phyloP scores from a whole-genome alignment of 2,888 invertebrate genomes.

The Meta bourneti region DNA sequence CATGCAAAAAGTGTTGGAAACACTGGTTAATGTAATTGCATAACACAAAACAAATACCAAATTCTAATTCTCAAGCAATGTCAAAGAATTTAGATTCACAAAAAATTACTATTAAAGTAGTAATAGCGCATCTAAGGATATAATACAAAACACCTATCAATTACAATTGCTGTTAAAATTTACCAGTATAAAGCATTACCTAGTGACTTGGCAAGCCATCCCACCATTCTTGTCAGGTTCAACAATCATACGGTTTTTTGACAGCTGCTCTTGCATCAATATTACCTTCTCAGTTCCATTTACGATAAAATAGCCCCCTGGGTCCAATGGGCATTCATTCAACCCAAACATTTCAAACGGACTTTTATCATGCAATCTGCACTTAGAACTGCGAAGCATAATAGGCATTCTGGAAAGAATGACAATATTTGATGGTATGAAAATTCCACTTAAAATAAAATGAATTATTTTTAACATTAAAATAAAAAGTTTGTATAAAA shows the following conservation, averaged over 20 bases:
- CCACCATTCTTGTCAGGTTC: conserved; percentile 92
- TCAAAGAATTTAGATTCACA: no score
- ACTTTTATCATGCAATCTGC: conserved; percentile 92
- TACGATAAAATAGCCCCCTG: conserved; percentile 99
- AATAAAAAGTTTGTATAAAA: background rate
- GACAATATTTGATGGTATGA: background rate
- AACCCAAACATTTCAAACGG: conserved; percentile 94
- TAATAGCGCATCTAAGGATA: no score
- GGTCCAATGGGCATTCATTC: conserved; percentile 99
- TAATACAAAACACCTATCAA: no score
- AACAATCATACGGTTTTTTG: conserved; percentile 97
- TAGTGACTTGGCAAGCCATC: conserved; percentile 86
- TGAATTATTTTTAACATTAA: no score
- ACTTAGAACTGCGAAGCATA: conserved; percentile 97
- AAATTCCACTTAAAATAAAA: background rate
- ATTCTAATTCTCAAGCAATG: no score
- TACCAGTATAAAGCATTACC: conserved; percentile 78
- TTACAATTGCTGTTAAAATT: no score
- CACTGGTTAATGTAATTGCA: no score
- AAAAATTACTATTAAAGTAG: background rate
- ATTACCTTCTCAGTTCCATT: conserved; percentile 90
- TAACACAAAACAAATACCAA: no score
- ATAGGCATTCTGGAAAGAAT: conserved; percentile 91
- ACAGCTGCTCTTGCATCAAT: conserved; percentile 98
- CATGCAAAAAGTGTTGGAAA: no score